A percentile compares a stretch with the other conserved stretches of the same genome.
These are phyloP conservation scores for Drosophila tanythrix DNA, from an alignment of 2,888 invertebrate species.

Conservation along the genomic window DNA sequence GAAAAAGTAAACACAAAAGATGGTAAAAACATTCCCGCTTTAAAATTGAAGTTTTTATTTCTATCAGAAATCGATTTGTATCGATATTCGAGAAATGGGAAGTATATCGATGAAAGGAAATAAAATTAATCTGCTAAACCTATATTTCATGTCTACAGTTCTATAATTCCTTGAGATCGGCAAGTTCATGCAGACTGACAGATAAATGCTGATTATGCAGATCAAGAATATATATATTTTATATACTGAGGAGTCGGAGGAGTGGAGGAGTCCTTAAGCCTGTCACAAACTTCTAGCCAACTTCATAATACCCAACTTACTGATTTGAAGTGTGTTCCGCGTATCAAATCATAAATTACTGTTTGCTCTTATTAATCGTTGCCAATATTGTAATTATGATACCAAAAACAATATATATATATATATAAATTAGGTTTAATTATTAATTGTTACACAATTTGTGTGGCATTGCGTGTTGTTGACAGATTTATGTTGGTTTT, in stretches of 20 bases:
- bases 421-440: slow-evolving; percentile 40
- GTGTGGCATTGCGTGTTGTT: slow-evolving; percentile 64
- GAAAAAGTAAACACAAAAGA: neutral
- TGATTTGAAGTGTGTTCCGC: neutral
- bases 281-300: neutral
- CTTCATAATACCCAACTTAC: neutral
- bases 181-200: neutral
- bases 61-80: neutral
- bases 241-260: neutral
- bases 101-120: neutral
- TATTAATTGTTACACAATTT: slow-evolving; percentile 75
- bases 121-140: neutral
- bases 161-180: neutral
- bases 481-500: slow-evolving; percentile 73
- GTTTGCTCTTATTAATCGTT: slow-evolving; percentile 27
- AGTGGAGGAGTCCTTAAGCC: neutral
- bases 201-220: neutral
- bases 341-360: neutral
- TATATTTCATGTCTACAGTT: neutral
- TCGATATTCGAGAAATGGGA: neutral
- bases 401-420: slow-evolving; percentile 13
- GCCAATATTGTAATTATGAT: slow-evolving; percentile 27
- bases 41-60: neutral
- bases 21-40: neutral
- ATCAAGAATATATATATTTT: neutral